A percentile compares a stretch with the other conserved stretches of the same genome.
Evolutionary conservation across 2,888 invertebrate species (phyloP).

Genomic region (Pherbina coryleti): DNA sequence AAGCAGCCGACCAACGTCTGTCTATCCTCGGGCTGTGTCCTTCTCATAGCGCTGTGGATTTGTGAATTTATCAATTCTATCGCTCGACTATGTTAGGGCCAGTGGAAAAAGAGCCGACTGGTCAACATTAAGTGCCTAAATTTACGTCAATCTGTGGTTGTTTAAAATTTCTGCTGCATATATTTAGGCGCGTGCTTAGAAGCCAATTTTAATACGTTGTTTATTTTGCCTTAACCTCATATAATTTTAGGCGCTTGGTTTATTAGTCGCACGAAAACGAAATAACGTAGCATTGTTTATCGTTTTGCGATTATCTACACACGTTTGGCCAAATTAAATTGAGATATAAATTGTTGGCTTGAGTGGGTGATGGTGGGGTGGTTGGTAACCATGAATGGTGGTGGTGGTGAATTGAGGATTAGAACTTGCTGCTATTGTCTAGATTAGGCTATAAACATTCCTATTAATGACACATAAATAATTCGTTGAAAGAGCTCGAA

Average conservation of each 20-base stretch:
- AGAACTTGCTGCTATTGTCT: too few species aligned
- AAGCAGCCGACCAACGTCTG: too few species aligned
- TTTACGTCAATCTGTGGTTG: background rate
- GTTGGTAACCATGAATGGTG: background rate
- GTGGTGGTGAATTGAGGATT: too few species aligned
- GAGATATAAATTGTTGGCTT: conserved; percentile 34
- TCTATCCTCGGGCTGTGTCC: too few species aligned
- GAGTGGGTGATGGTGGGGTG: background rate
- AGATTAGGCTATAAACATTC: too few species aligned
- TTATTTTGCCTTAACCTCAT: background rate
- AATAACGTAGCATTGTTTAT: conserved; percentile 3
- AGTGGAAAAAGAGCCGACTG: background rate
- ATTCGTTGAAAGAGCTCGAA: too few species aligned
- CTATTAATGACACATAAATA: too few species aligned
- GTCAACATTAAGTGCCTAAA: background rate
- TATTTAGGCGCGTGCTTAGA: background rate
- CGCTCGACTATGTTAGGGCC: too few species aligned
- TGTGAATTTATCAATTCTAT: too few species aligned
- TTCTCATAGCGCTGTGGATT: too few species aligned
- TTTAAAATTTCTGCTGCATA: background rate
- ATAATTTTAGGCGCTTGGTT: background rate
- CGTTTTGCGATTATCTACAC: conserved; percentile 16
- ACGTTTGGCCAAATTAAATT: conserved; percentile 40
- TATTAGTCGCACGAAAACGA: background rate
- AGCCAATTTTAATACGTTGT: background rate